Evolutionary conservation across 2,888 invertebrate genomes (phyloP), one percentile per base, ranked within the genome.

Genomic region (Ganaspis brasiliensis): DNA sequence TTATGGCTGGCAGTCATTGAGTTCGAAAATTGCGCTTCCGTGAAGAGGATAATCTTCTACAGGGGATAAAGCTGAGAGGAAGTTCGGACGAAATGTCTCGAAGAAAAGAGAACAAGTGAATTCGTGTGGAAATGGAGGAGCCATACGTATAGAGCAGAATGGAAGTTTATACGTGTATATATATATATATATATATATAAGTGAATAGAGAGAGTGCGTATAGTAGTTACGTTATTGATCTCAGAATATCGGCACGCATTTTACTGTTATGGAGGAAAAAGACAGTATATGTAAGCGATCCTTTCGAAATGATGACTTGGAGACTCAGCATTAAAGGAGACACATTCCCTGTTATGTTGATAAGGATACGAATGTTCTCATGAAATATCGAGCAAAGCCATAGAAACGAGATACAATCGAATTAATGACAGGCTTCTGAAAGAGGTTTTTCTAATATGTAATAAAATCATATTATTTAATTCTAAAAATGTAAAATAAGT

Each of bases 21-120:
- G 40, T 14, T 40, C 40, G 63, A 63, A 63, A 63, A 63, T 63
- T 40, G 37, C 63, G 37, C 21, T 40, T 63, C 24, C 63, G 19
- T 63, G 14, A 63, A 40, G 63, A 63, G 63, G 63, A 63, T 63
- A 40, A 63, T 63, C 63, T 63, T 3, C 63, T 16, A 2, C 40
- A 21, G 63, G 21, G 14, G 40, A 40, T 40, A 63, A 63, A 35
- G 8, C 19, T 14, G 40, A 37, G 37, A 63, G 63, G 14, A 63
- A 63, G 21, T 40, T 63, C 8, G 8, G 21, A 63, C 37, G 37
- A 21, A 63, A 40, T 63, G 21, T 63, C 21, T 21, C 24, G 21
- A 45, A 40, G 67, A 45, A 45, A 45, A 40, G n/a, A 45, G 67
- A 67, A 67, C 63, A 40, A 40, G 63, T 63, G 67, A 67, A 45